These are phyloP conservation scores for Alligator mississippiensis DNA, from an alignment of 2,113 vertebrate genomes.

Conservation along the genomic window DNA sequence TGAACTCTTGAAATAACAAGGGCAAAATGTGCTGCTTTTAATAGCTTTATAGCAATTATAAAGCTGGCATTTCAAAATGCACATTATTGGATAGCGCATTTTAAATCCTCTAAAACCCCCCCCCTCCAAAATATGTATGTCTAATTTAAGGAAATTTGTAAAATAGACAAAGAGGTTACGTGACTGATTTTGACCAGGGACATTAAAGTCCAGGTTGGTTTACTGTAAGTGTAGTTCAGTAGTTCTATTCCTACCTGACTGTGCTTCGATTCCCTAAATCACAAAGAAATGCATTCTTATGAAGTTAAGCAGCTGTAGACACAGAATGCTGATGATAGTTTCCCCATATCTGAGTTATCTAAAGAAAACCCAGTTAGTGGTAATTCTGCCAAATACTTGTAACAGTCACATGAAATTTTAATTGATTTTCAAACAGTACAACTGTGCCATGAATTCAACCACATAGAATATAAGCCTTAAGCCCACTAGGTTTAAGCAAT, in stretches of 20 bases:
- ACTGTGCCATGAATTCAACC: slow-evolving; percentile 85
- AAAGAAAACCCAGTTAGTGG: slow-evolving; percentile 88
- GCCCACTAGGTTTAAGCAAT: slow-evolving; percentile 88
- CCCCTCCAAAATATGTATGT: slow-evolving; percentile 42
- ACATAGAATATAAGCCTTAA: slow-evolving; percentile 88
- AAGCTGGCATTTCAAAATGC: slow-evolving; percentile 63
- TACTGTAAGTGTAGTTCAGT: slow-evolving; percentile 72
- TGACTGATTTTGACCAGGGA: slow-evolving; percentile 65
- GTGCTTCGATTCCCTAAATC: slow-evolving; percentile 79
- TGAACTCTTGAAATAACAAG: slow-evolving; percentile 71
- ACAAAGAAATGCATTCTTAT: slow-evolving; percentile 82
- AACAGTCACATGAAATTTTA: slow-evolving; percentile 93
- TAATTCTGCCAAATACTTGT: slow-evolving; percentile 87
- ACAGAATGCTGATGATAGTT: slow-evolving; percentile 82
- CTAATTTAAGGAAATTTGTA: slow-evolving; percentile 66
- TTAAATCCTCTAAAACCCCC: slow-evolving; percentile 35
- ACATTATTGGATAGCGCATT: slow-evolving; percentile 51
- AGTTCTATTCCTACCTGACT: slow-evolving; percentile 79
- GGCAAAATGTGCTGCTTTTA: slow-evolving; percentile 45
- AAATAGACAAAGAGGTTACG: slow-evolving; percentile 55
- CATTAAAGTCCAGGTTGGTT: slow-evolving; percentile 67
- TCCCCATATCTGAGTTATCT: slow-evolving; percentile 80
- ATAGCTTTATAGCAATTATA: slow-evolving; percentile 61
- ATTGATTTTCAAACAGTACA: slow-evolving; percentile 88
- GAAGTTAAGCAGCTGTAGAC: slow-evolving; percentile 86